Conservation (phyloP, 64 coral and sea anemone species). For the Catalaphyllia jardinei region DNA sequence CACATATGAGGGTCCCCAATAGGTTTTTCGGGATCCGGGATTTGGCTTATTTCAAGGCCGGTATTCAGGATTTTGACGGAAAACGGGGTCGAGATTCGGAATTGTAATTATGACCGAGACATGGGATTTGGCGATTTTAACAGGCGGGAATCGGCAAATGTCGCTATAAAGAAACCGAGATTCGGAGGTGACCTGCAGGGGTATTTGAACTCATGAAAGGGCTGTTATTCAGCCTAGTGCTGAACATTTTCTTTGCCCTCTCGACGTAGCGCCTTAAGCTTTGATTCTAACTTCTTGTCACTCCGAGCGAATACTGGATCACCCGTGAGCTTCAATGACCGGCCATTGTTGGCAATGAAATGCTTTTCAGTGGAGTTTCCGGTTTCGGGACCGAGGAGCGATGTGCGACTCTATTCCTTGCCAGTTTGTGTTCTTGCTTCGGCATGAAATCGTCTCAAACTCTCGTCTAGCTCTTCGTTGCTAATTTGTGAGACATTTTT, state of each 20-base stretch:
- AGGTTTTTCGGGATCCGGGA: no score
- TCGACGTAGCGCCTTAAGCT: neutral
- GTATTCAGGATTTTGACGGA: no score
- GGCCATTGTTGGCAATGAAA: neutral
- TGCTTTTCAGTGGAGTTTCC: neutral
- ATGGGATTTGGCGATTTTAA: no score
- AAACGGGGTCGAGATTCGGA: no score
- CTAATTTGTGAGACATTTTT: slow-evolving; percentile 15
- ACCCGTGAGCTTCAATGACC: neutral
- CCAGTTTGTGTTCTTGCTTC: no score
- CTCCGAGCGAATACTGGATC: slow-evolving; percentile 9
- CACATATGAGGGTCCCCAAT: no score
- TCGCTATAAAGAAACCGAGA: no score
- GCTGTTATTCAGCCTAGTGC: neutral
- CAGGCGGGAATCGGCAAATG: no score
- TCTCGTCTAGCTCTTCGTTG: slow-evolving; percentile 1
- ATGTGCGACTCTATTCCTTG: neutral
- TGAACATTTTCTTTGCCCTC: slow-evolving; percentile 34
- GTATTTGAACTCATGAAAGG: slow-evolving; percentile 15
- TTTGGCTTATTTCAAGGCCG: no score
- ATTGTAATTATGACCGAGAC: no score
- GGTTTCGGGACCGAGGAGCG: neutral
- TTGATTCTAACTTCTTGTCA: slow-evolving; percentile 31
- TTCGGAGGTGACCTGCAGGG: neutral
- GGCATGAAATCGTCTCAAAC: no score